These are phyloP conservation scores for Zoroaster sp. DNA, from an alignment of 53 echinoderm and acorn worm species.

Conservation along the genomic window DNA sequence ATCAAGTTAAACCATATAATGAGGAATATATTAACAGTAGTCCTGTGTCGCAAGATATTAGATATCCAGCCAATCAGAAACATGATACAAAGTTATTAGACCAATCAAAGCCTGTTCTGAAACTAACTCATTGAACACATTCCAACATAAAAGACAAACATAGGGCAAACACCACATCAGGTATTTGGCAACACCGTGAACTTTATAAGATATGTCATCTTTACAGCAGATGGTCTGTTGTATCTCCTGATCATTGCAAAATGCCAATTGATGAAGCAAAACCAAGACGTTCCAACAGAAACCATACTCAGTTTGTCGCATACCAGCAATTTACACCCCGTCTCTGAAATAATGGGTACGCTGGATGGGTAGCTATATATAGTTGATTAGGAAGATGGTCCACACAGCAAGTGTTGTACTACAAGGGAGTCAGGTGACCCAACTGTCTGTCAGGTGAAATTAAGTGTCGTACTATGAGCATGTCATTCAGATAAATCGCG, in stretches of 20 bases:
- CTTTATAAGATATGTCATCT: not conserved
- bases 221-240: not conserved
- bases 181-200: not conserved
- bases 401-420: not conserved
- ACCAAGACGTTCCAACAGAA: not conserved
- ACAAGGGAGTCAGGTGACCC: conserved; percentile 1
- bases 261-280: not conserved
- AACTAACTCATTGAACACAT: no score
- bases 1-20: no score
- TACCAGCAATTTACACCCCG: conserved; percentile 32
- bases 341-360: conserved; percentile 25
- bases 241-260: not conserved
- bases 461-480: not conserved
- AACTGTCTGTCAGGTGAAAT: not conserved
- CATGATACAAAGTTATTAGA: no score
- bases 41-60: no score
- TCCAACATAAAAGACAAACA: not conserved
- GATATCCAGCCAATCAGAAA: no score
- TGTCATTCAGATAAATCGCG: no score
- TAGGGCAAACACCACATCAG: no score
- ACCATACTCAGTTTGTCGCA: conserved; percentile 20
- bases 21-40: no score
- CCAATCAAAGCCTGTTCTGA: no score
- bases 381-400: conserved; percentile 7
- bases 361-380: conserved; percentile 9